These are phyloP conservation scores for Chromobotia macracanthus DNA, from an alignment of 2,797 vertebrate species.

Conservation along the genomic window DNA sequence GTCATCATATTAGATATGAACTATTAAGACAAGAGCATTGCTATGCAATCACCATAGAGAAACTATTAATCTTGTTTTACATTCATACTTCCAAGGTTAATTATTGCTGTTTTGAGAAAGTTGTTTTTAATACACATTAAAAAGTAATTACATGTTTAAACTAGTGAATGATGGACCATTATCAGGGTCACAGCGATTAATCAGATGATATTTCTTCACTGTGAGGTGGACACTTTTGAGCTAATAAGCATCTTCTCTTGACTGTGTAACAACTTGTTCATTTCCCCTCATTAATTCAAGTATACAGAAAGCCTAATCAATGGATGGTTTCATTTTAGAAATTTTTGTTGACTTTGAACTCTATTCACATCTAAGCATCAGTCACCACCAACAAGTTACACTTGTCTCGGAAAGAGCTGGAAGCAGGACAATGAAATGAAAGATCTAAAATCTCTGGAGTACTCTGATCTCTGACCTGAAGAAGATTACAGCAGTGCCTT, in stretches of 20 bases:
- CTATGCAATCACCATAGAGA: conserved; percentile 2
- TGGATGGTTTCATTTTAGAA: background rate
- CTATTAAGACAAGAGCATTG: background rate
- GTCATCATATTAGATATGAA: too few species aligned
- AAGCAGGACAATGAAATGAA: background rate
- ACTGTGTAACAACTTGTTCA: background rate
- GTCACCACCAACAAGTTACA: background rate
- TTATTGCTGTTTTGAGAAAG: background rate
- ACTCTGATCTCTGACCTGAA: too few species aligned
- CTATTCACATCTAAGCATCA: too few species aligned
- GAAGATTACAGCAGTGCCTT: conserved; percentile 2
- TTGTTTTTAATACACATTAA: background rate
- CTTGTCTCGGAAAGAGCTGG: too few species aligned
- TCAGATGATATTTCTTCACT: background rate
- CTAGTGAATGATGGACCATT: background rate
- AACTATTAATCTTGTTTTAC: background rate
- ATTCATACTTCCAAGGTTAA: background rate
- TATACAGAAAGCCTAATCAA: background rate
- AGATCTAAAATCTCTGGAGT: too few species aligned
- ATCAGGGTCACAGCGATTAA: background rate
- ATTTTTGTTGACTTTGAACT: background rate
- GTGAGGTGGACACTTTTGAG: background rate
- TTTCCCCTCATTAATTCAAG: background rate
- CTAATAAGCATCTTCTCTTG: background rate
- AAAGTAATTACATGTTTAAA: conserved; percentile 3